A percentile compares a stretch with the other conserved stretches of the same genome.
These are phyloP conservation scores for Paedocypris sp. DNA, from an alignment of 2,113 vertebrate genomes.

Conservation along the genomic window DNA sequence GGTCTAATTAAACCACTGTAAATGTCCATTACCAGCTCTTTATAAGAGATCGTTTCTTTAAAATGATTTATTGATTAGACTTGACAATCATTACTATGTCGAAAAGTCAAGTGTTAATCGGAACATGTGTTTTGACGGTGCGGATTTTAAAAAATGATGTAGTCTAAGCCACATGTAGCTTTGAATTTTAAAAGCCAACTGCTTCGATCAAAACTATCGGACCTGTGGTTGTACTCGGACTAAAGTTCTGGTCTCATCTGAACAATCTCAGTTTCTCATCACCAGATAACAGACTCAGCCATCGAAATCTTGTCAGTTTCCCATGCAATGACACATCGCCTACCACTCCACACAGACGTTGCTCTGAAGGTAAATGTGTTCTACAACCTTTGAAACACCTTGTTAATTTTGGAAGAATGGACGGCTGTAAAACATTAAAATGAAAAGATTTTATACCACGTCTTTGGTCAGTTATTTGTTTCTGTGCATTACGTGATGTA, in stretches of 20 bases:
- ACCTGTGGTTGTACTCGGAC: slow-evolving; percentile 20
- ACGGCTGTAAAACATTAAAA: slow-evolving; percentile 57
- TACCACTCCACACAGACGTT: slow-evolving; percentile 34
- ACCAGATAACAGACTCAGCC: slow-evolving; percentile 24
- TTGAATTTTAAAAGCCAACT: slow-evolving; percentile 35
- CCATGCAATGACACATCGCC: slow-evolving; percentile 38
- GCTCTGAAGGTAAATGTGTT: slow-evolving; percentile 53
- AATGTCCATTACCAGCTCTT: slow-evolving; percentile 37
- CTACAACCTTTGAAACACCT: slow-evolving; percentile 44
- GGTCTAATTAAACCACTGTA: slow-evolving; percentile 28
- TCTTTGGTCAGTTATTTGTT: slow-evolving; percentile 24
- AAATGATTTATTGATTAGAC: slow-evolving; percentile 25
- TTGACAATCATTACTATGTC: slow-evolving; percentile 38
- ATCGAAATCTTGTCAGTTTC: slow-evolving; percentile 31
- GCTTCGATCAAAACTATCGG: slow-evolving; percentile 14
- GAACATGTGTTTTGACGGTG: slow-evolving; percentile 22
- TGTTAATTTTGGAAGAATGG: slow-evolving; percentile 44
- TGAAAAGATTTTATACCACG: slow-evolving; percentile 51
- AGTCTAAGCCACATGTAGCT: slow-evolving; percentile 36
- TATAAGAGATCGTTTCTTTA: slow-evolving; percentile 23
- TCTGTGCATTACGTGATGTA: neutral
- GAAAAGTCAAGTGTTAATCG: slow-evolving; percentile 34
- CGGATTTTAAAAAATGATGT: slow-evolving; percentile 19
- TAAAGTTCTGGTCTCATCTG: slow-evolving; percentile 15
- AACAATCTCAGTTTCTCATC: slow-evolving; percentile 2